Percentiles rank a stretch among this genome's conserved stretches.
Evolutionary conservation across 2,797 vertebrate genomes (phyloP).

Genomic region (Mus spretus): DNA sequence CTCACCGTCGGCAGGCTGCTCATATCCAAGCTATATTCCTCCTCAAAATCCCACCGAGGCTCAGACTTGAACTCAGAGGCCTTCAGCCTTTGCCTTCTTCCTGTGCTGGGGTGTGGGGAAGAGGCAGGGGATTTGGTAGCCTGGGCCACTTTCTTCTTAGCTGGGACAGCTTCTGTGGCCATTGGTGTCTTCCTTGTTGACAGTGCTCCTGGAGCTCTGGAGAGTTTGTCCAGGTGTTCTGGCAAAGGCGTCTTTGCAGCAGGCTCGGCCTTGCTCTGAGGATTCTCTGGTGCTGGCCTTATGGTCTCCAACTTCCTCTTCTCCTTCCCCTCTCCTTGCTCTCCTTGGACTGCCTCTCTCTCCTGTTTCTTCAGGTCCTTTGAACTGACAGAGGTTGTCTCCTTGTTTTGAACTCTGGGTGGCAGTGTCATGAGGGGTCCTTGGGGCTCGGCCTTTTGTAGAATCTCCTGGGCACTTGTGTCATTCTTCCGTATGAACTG

Average conservation of each 20-base stretch:
- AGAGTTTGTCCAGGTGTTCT: accelerated
- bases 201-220: accelerated
- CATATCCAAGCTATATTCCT: slow-evolving; percentile 84
- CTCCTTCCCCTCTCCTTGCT: too few species aligned
- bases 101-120: neutral
- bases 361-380: neutral
- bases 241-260: accelerated
- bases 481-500: accelerated
- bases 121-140: accelerated
- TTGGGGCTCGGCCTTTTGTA: accelerated
- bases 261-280: accelerated
- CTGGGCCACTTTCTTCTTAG: neutral
- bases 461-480: neutral
- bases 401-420: accelerated
- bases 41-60: slow-evolving; percentile 87
- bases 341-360: accelerated
- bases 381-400: neutral
- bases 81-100: slow-evolving; percentile 50
- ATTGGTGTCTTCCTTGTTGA: accelerated
- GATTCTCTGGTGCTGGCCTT: accelerated
- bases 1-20: slow-evolving; percentile 83
- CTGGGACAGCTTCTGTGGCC: accelerated
- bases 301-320: accelerated
- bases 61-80: slow-evolving; percentile 85
- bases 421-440: accelerated